A percentile compares a stretch with the other conserved stretches of the same genome.
Conservation (phyloP, 2,888 invertebrate genomes). For the Trisateles emortualis region DNA sequence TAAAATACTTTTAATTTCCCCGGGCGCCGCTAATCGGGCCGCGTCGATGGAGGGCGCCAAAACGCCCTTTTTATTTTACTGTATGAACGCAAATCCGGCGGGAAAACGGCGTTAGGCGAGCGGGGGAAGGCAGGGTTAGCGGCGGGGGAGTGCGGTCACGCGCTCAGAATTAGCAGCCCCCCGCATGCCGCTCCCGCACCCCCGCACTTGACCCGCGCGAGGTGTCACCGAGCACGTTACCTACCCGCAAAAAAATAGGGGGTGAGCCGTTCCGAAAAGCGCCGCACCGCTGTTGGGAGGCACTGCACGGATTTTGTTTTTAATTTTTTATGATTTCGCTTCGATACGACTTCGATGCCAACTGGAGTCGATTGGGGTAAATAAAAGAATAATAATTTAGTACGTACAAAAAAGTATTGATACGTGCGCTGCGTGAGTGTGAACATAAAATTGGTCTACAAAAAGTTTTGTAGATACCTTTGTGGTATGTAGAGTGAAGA, state of each 20-base stretch:
- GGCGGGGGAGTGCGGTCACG: conserved; percentile 72
- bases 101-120: conserved; percentile 71
- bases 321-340: conserved; percentile 72
- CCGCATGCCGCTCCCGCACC: conserved; percentile 50
- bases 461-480: no score
- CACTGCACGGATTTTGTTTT: conserved; percentile 73
- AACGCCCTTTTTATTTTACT: conserved; percentile 86
- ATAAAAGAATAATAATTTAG: conserved; percentile 20
- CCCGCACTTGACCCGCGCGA: conserved; percentile 74
- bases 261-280: conserved; percentile 53
- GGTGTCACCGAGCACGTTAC: conserved; percentile 83
- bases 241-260: conserved; percentile 78
- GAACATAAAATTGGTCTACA: not conserved
- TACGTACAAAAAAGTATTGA: not conserved
- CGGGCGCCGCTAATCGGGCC: conserved; percentile 84
- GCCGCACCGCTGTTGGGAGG: conserved; percentile 48
- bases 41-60: conserved; percentile 83
- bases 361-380: conserved; percentile 40
- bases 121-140: conserved; percentile 35
- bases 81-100: conserved; percentile 84
- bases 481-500: no score
- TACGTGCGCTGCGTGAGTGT: not conserved
- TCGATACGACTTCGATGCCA: conserved; percentile 60
- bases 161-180: conserved; percentile 77
- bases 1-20: conserved; percentile 87